phyloP scores from a whole-genome alignment of 2,888 invertebrate species.

The Diogma glabrata region DNA sequence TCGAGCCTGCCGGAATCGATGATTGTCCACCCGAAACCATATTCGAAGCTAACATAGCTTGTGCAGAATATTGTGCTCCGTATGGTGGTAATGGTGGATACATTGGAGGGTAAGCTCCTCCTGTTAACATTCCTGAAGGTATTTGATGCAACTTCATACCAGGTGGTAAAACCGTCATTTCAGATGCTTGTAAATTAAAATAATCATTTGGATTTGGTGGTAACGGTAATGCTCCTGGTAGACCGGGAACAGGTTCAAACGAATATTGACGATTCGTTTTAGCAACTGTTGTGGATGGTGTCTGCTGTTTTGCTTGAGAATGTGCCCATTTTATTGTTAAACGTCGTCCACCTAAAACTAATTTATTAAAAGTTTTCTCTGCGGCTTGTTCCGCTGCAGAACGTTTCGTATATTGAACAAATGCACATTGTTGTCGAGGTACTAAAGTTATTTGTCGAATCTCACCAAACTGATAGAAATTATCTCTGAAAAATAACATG shows the following conservation, averaged over 20 bases:
- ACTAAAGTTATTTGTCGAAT: slow-evolving; percentile 89
- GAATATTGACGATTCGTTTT: slow-evolving; percentile 40
- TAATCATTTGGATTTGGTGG: slow-evolving; percentile 54
- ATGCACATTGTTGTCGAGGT: slow-evolving; percentile 89
- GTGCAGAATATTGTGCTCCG: slow-evolving; percentile 34
- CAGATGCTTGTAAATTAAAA: slow-evolving; percentile 44
- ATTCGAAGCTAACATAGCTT: slow-evolving; percentile 34
- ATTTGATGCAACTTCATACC: slow-evolving; percentile 37
- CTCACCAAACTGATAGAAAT: slow-evolving; percentile 98
- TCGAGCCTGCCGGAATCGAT: slow-evolving; percentile 23
- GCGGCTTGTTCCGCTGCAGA: slow-evolving; percentile 87
- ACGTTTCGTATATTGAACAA: slow-evolving; percentile 90
- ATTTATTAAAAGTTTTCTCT: slow-evolving; percentile 90
- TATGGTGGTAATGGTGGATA: slow-evolving; percentile 28
- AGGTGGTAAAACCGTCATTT: slow-evolving; percentile 34
- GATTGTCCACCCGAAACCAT: slow-evolving; percentile 10
- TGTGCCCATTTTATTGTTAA: slow-evolving; percentile 98
- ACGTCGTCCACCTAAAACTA: slow-evolving; percentile 68
- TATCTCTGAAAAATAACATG: slow-evolving; percentile 62
- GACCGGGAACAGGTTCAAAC: slow-evolving; percentile 64
- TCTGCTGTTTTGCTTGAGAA: slow-evolving; percentile 67
- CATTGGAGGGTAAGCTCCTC: slow-evolving; percentile 32
- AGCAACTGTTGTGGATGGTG: slow-evolving; percentile 38
- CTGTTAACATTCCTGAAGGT: slow-evolving; percentile 24
- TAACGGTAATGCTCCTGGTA: slow-evolving; percentile 39